Conservation (phyloP, 2,888 invertebrate species). For the Yponomeuta evonymella region DNA sequence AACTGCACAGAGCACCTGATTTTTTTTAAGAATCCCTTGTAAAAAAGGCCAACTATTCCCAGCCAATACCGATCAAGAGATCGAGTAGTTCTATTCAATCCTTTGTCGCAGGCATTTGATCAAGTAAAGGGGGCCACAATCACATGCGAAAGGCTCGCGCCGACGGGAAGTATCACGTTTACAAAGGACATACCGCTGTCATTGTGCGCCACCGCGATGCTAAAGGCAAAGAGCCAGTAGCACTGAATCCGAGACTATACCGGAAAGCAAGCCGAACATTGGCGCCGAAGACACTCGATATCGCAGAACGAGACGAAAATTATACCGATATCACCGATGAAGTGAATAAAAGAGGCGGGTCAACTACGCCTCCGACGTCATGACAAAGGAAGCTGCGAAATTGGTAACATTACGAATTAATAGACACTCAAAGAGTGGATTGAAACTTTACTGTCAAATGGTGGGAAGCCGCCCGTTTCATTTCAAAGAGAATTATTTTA, state of each 20-base stretch:
- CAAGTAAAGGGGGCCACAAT: conserved; percentile 71
- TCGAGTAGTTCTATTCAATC: conserved; percentile 69
- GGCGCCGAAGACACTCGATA: conserved; percentile 14
- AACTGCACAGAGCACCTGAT: conserved; percentile 1
- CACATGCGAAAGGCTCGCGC: conserved; percentile 61
- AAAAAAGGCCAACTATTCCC: conserved; percentile 54
- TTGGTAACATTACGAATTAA: conserved; percentile 9
- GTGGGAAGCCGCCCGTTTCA: conserved; percentile 22
- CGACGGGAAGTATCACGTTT: conserved; percentile 74
- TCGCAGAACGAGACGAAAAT: conserved; percentile 40
- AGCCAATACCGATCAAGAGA: conserved; percentile 55
- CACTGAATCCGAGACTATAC: conserved; percentile 40
- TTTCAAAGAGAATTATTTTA: neutral
- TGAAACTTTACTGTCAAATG: conserved; percentile 22
- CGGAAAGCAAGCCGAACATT: conserved; percentile 17
- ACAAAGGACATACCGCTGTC: conserved; percentile 69
- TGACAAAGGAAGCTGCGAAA: neutral
- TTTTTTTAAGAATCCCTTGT: conserved; percentile 28
- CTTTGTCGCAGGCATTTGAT: conserved; percentile 73
- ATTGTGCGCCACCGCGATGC: conserved; percentile 42
- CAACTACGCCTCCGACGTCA: conserved; percentile 20
- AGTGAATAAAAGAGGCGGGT: conserved; percentile 40
- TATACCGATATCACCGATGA: conserved; percentile 39
- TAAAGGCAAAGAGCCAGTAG: conserved; percentile 35
- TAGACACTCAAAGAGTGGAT: conserved; percentile 11